Percentiles rank a stretch among this genome's conserved stretches.
phyloP scores from a whole-genome alignment of 2,113 vertebrate species.

The chimpanzee (Pan troglodytes) region DNA sequence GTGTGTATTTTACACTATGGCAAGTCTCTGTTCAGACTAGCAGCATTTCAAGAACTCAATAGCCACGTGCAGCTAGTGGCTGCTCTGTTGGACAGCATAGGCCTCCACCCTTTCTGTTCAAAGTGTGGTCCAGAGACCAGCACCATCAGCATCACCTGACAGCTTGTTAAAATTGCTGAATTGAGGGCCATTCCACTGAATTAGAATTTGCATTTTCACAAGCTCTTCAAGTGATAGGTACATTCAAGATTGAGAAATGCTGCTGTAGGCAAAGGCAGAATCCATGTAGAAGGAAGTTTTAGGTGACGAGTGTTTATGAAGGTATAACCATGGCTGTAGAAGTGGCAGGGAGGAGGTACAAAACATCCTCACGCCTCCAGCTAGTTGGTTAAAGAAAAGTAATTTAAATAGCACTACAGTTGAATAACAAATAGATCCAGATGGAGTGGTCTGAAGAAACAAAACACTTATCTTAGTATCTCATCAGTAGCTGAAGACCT shows the following conservation, averaged over 20 bases:
- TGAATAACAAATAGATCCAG: neutral
- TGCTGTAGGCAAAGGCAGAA: neutral
- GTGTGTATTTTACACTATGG: neutral
- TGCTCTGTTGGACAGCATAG: accelerated
- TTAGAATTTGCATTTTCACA: neutral
- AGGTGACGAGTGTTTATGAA: neutral
- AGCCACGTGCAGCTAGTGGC: neutral
- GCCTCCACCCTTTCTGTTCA: neutral
- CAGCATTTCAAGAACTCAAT: neutral
- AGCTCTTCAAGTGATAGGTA: neutral
- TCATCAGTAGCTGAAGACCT: neutral
- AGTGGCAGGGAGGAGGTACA: neutral
- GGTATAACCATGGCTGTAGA: neutral
- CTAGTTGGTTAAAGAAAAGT: neutral
- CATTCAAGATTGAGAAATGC: neutral
- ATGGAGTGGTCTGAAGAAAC: neutral
- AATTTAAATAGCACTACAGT: neutral
- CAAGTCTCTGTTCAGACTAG: neutral
- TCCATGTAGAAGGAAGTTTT: neutral
- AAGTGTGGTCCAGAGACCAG: neutral
- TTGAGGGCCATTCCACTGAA: neutral
- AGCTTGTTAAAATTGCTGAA: neutral
- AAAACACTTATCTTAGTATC: neutral
- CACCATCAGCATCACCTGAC: too few relatives aligned
- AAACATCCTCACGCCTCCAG: neutral